Evolutionary conservation across 2,113 vertebrate genomes (phyloP).

Genomic region (Brienomyrus longianalis): DNA sequence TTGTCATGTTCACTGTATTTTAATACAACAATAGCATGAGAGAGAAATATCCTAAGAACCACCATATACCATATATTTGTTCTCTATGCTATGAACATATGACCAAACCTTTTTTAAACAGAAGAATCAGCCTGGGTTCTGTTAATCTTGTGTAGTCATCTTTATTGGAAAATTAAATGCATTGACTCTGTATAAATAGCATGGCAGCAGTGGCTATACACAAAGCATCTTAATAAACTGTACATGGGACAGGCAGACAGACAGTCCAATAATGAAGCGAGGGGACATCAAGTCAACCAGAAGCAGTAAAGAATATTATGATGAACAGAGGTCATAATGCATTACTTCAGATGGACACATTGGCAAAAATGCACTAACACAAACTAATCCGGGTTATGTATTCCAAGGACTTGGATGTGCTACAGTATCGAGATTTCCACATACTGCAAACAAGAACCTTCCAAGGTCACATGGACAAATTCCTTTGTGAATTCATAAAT

Average conservation of each 20-base stretch:
- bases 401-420: not conserved
- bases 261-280: not conserved
- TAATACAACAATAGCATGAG: not conserved
- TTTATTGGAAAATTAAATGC: constrained; percentile 27
- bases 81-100: not conserved
- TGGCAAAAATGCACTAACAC: not conserved
- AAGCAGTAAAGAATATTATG: not conserved
- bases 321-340: not conserved
- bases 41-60: not conserved
- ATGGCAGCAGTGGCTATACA: constrained; percentile 12
- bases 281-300: not conserved
- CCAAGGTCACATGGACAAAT: not conserved
- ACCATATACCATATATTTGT: not conserved
- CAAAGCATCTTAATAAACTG: constrained; percentile 12
- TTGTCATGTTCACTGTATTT: not conserved
- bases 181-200: constrained; percentile 15
- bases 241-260: not conserved
- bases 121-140: not conserved
- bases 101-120: not conserved
- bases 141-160: constrained; percentile 28
- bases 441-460: not conserved
- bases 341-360: not conserved
- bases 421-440: not conserved
- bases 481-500: not conserved
- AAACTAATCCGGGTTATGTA: not conserved